Evolutionary conservation across 2,888 invertebrate genomes (phyloP).

Genomic region (Automeris io): DNA sequence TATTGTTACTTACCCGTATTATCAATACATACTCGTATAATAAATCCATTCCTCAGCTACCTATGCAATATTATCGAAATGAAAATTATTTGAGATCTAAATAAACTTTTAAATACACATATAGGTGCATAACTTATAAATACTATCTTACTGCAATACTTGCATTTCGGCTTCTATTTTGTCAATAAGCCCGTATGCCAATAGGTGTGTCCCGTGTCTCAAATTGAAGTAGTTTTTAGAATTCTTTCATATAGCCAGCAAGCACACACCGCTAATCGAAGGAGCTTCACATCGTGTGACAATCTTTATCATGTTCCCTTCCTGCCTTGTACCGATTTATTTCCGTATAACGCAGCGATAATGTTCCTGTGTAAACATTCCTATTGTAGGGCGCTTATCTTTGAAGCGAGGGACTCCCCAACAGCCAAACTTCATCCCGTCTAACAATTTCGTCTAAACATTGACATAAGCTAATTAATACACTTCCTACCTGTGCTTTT

Average conservation of each 20-base stretch:
- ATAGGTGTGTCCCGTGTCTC: no score
- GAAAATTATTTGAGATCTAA: no score
- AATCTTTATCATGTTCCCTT: slow-evolving; percentile 63
- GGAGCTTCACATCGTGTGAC: slow-evolving; percentile 7
- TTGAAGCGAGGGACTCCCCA: slow-evolving; percentile 46
- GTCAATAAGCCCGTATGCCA: no score
- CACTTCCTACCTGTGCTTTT: slow-evolving; percentile 1
- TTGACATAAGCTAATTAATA: slow-evolving; percentile 3
- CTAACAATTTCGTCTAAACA: slow-evolving; percentile 3
- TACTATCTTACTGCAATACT: no score
- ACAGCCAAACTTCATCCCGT: slow-evolving; percentile 10
- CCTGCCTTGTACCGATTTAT: slow-evolving; percentile 64
- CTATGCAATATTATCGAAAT: no score
- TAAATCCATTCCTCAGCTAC: no score
- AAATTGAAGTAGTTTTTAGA: no score
- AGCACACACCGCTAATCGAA: background rate
- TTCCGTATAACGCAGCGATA: slow-evolving; percentile 62
- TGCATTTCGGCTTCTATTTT: no score
- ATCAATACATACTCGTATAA: no score
- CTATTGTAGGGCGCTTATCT: slow-evolving; percentile 58
- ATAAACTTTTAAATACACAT: no score
- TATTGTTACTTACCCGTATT: no score
- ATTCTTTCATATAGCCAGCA: background rate
- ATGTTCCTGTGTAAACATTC: slow-evolving; percentile 60
- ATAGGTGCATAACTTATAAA: no score